Conservation (phyloP, 2,888 invertebrate genomes). For the Platycheirus albimanus region DNA sequence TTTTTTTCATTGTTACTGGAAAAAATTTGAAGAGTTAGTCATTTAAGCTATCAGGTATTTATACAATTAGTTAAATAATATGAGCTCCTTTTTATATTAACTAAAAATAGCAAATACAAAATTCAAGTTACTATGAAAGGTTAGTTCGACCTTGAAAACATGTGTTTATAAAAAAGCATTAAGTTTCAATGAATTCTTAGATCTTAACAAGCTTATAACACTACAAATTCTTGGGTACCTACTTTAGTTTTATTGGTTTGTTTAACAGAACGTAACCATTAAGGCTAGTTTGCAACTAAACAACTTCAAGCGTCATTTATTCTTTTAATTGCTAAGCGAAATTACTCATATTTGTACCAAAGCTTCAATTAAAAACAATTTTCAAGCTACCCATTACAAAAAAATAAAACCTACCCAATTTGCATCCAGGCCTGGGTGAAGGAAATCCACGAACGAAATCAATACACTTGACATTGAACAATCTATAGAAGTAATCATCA, state of each 20-base stretch:
- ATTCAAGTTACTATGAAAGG: too few relatives aligned
- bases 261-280: neutral
- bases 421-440: conserved; percentile 93
- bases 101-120: too few relatives aligned
- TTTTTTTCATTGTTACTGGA: too few relatives aligned
- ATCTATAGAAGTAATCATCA: conserved; percentile 94
- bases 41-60: too few relatives aligned
- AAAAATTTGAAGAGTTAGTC: too few relatives aligned
- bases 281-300: conserved; percentile 4
- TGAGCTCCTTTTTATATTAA: too few relatives aligned
- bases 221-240: neutral
- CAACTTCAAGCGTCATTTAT: conserved; percentile 11
- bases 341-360: neutral
- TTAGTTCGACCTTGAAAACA: conserved; percentile 3
- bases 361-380: conserved; percentile 14
- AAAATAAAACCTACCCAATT: conserved; percentile 86
- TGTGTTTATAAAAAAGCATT: neutral
- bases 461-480: conserved; percentile 93
- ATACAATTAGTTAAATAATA: too few relatives aligned
- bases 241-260: neutral
- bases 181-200: neutral
- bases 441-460: conserved; percentile 96
- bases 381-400: neutral
- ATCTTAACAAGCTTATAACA: neutral
- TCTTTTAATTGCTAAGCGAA: neutral